Evolutionary conservation across 2,888 invertebrate species (phyloP), one percentile per base, ranked within the genome.

Genomic region (Willowsia nigromaculata): DNA sequence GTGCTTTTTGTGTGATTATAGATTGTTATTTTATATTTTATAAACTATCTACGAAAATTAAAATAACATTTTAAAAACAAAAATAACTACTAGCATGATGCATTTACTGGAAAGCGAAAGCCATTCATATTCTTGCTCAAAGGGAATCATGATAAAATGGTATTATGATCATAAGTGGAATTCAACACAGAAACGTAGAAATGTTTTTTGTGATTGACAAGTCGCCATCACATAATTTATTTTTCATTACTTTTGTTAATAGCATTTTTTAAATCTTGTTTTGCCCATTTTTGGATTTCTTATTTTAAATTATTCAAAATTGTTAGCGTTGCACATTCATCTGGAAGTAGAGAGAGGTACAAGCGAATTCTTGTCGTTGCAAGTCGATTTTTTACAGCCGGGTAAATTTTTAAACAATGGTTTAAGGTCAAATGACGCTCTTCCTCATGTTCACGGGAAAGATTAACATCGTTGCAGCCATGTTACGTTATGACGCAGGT

Each of bases 201-300:
- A 37, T 62, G 47, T 68, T 87, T 68, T 81, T 53, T 81, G 87
- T 81, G 71, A 87, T 71, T 81, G 87, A 71, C 87, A 81, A 53
- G 43, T 71, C 40, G 87, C 71, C 87, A 87, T 56, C 87, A 80
- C 80, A 56, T 53, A 18, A 13, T 71, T 76, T 71, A 74, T 87
- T 87, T 81, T 81, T 65, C 80, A 65, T 50, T 78, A 62, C 30
- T 62, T 62, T 62, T 74, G 47, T 74, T 74, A 47, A 47, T 74
- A 74, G 74, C 74, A 74, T 56, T 59, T 74, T 43, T 85, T 85
- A 53, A 65, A 40, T 71, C 71, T 40, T 43, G 33, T 25, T 30
- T 0, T 53, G 43, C 25, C 47, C 47, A 25, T 53, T 76, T 37
- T 37, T 30, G 71, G 56, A 65, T 53, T 74, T 53, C 50, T 53